These are phyloP conservation scores for Rhadinocentrus ornatus DNA, from an alignment of 2,797 vertebrate species.

Conservation along the genomic window DNA sequence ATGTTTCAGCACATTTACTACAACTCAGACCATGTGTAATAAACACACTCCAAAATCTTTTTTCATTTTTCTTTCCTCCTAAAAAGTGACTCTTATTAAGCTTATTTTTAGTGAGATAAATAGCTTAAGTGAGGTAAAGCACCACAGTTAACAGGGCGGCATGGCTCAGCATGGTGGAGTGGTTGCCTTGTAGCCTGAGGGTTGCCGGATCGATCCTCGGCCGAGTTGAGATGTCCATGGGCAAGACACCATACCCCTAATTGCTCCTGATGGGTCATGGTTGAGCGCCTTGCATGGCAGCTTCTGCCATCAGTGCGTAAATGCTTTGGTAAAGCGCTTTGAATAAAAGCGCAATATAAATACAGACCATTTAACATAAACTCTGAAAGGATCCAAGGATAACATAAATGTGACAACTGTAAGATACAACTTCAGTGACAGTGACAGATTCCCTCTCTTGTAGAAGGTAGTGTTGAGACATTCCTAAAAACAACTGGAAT, in stretches of 20 bases:
- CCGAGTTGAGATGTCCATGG: too few relatives aligned
- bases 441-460: neutral
- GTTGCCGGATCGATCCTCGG: too few relatives aligned
- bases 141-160: too few relatives aligned
- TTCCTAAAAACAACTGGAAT: slow-evolving; percentile 30
- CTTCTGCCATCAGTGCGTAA: too few relatives aligned
- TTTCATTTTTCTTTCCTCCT: neutral
- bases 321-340: too few relatives aligned
- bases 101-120: neutral
- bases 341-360: too few relatives aligned
- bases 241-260: too few relatives aligned
- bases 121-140: neutral
- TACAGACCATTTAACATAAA: too few relatives aligned
- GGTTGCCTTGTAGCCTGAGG: too few relatives aligned
- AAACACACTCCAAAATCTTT: neutral
- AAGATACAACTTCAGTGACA: neutral
- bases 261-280: too few relatives aligned
- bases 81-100: neutral
- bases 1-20: neutral
- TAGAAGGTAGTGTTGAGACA: slow-evolving; percentile 21
- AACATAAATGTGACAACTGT: neutral
- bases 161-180: too few relatives aligned
- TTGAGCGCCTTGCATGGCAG: too few relatives aligned
- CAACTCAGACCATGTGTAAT: neutral
- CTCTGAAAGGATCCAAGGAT: neutral